phyloP scores from a whole-genome alignment of 2,797 vertebrate genomes.

The Sebastes trivittatus region DNA sequence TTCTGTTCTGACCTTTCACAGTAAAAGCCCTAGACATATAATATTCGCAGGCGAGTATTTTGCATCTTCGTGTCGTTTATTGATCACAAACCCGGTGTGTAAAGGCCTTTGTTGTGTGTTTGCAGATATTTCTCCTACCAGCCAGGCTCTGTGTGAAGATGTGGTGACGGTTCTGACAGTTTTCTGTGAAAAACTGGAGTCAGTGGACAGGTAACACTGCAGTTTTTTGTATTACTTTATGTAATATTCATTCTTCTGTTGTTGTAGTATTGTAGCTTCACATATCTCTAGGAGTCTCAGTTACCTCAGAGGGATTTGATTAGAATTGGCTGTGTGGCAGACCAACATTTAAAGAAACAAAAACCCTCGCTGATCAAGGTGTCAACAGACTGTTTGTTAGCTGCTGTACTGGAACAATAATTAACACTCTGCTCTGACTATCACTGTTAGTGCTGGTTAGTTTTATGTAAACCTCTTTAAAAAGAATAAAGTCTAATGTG shows the following conservation, averaged over 20 bases:
- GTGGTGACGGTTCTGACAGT: slow-evolving; percentile 92
- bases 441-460: neutral
- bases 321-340: neutral
- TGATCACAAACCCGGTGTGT: too few relatives aligned
- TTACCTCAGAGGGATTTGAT: neutral
- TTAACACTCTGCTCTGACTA: neutral
- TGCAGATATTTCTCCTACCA: slow-evolving; percentile 83
- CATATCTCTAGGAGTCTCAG: neutral
- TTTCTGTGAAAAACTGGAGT: slow-evolving; percentile 95
- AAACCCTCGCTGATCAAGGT: neutral
- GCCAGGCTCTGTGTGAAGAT: slow-evolving; percentile 92
- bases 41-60: too few relatives aligned
- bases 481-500: neutral
- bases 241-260: neutral
- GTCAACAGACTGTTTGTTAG: neutral
- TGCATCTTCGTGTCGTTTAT: too few relatives aligned
- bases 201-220: slow-evolving; percentile 86
- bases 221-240: neutral
- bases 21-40: too few relatives aligned
- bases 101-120: neutral
- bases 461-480: neutral
- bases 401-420: neutral
- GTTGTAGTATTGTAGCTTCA: neutral
- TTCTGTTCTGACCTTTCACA: too few relatives aligned
- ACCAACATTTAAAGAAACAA: neutral